Evolutionary conservation across 1,140 invertebrate species (phyloP), one percentile per base, ranked within the genome.

Genomic region (Grapholita molesta): DNA sequence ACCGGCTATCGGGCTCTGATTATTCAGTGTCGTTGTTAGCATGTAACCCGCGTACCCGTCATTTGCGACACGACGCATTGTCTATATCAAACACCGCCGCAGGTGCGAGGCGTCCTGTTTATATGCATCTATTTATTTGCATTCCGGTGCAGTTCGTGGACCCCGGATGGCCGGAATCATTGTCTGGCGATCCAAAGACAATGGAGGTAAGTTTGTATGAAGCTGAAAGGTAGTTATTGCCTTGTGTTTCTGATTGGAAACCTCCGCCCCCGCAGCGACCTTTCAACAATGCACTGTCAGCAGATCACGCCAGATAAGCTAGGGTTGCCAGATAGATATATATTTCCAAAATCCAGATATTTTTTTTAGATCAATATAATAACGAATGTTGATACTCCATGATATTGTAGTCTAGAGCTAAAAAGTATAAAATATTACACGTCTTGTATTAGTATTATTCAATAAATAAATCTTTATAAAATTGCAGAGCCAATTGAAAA

Each of bases 111-210:
- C 80, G 80, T 86, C 88, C 83, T 86, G 83, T 83, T 86, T 83
- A 84, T 84, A 71, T 78, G 78, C 76, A 84, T 85, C 75, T 84
- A 90, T 90, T 88, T 88, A 86, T 88, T 90, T 88, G 83, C 88
- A 86, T 88, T 86, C 86, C 84, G 74, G 76, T 80, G 74, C 78
- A 85, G 85, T 87, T 87, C 84, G 81, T 85, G 80, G 78, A 87
- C 83, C 83, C 76, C 78, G 73, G 75, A 55, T 70, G 66, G 72
- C 77, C 70, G 71, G 78, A 82, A 83, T 83, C 78, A 84, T 79
- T 85, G 78, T 86, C 82, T 78, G 79, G 72, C 68, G 68, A 69
- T 79, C 79, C 83, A 38, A 48, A 48, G 42, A 48, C 7, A 48
- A 48, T 48, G 42, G n/a, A 8, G 9, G 42, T 21, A 48, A 48